Percentiles rank a stretch among this genome's conserved stretches.
phyloP scores from a whole-genome alignment of 2,797 vertebrate genomes.

The Distichodus sexfasciatus region DNA sequence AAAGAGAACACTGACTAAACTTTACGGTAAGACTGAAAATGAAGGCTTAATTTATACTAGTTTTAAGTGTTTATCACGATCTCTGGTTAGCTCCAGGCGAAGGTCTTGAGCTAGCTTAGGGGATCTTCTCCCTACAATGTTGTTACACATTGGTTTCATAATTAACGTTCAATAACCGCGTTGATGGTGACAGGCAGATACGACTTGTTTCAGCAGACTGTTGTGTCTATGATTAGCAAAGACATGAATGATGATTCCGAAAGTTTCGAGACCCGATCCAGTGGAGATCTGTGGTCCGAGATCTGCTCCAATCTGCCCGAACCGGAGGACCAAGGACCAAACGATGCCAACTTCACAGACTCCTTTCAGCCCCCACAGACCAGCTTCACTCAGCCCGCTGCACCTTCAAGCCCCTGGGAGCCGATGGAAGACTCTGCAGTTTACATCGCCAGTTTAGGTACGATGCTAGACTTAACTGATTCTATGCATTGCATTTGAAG shows the following conservation, averaged over 20 bases:
- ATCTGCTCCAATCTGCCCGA: slow-evolving; percentile 84
- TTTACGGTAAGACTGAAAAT: slow-evolving; percentile 35
- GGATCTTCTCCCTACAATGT: not conserved
- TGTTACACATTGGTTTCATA: not conserved
- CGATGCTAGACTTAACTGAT: no score
- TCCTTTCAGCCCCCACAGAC: slow-evolving; percentile 74
- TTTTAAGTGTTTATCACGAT: not conserved
- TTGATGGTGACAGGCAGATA: no score
- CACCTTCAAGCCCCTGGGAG: slow-evolving; percentile 77
- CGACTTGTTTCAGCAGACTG: not conserved
- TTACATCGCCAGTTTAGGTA: slow-evolving; percentile 93
- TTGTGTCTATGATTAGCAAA: slow-evolving; percentile 3
- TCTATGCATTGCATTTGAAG: no score
- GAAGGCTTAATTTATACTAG: not conserved
- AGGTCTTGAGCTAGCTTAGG: not conserved
- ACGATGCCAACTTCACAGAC: slow-evolving; percentile 77
- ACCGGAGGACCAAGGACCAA: slow-evolving; percentile 48
- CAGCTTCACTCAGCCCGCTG: not conserved
- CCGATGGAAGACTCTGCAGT: slow-evolving; percentile 91
- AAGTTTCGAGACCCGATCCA: slow-evolving; percentile 65
- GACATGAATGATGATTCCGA: slow-evolving; percentile 85
- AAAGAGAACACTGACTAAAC: not conserved
- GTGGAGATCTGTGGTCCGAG: slow-evolving; percentile 89
- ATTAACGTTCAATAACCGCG: not conserved
- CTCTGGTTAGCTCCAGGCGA: not conserved